phyloP scores from a whole-genome alignment of 2,797 vertebrate species.

The Rhinatrema bivittatum region DNA sequence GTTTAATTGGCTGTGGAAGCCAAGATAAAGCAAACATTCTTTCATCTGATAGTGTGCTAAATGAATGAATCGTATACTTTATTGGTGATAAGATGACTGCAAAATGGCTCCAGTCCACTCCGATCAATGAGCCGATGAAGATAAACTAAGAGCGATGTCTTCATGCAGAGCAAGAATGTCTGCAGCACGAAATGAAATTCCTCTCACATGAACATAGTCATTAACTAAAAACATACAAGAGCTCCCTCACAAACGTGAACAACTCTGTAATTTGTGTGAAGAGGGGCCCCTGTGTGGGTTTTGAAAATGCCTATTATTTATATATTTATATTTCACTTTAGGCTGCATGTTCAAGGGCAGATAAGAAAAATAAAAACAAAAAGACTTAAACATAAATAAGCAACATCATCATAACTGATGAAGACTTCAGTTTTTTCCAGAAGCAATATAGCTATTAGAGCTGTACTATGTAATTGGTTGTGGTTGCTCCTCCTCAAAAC shows the following conservation, averaged over 20 bases:
- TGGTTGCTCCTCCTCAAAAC: no score
- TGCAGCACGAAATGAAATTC: constrained; percentile 10
- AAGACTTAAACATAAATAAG: no score
- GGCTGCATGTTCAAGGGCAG: no score
- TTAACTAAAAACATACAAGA: constrained; percentile 13
- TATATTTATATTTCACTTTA: no score
- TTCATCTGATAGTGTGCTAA: constrained; percentile 47
- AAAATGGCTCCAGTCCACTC: constrained; percentile 42
- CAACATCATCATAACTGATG: no score
- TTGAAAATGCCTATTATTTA: no score
- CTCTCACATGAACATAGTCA: constrained; percentile 10
- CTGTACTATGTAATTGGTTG: no score
- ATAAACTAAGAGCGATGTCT: constrained; percentile 43
- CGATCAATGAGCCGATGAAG: constrained; percentile 37
- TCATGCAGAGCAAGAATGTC: constrained; percentile 19
- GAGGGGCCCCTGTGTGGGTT: no score
- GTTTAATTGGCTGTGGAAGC: constrained; percentile 12
- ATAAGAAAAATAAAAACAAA: no score
- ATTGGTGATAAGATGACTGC: constrained; percentile 36
- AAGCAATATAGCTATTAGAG: no score
- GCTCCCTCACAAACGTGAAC: constrained; percentile 8
- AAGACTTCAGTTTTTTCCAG: no score
- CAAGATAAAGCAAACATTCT: constrained; percentile 41
- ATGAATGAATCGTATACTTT: constrained; percentile 23
- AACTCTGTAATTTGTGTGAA: constrained; percentile 6